phyloP scores from a whole-genome alignment of 1,140 invertebrate genomes.

The Callitettix versicolor region DNA sequence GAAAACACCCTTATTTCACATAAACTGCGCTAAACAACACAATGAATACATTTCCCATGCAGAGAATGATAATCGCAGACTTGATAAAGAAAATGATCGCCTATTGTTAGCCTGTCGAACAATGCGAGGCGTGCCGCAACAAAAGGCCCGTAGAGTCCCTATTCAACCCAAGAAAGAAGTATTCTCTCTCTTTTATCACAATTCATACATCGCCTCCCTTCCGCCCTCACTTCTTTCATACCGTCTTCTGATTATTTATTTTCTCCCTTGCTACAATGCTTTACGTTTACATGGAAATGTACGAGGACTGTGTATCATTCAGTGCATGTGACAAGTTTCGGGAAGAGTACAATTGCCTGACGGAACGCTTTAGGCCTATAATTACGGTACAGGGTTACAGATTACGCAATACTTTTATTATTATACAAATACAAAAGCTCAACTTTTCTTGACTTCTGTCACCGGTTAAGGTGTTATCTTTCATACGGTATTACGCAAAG shows the following conservation, averaged over 20 bases:
- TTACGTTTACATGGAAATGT: background rate
- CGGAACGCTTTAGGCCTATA: too few species aligned
- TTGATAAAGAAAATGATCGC: constrained; percentile 17
- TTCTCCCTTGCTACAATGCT: constrained; percentile 1
- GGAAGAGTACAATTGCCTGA: too few species aligned
- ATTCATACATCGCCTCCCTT: constrained; percentile 14
- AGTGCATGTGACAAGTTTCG: too few species aligned
- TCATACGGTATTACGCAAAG: too few species aligned
- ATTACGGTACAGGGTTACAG: too few species aligned
- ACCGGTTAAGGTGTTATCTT: too few species aligned
- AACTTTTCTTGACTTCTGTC: too few species aligned
- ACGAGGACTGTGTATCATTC: too few species aligned
- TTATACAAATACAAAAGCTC: too few species aligned
- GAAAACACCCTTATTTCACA: too few species aligned
- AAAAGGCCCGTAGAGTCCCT: constrained; percentile 6
- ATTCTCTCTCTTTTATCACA: constrained; percentile 14
- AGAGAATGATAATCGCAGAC: constrained; percentile 13
- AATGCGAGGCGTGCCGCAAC: constrained; percentile 13
- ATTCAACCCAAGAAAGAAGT: constrained; percentile 15
- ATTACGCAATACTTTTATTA: too few species aligned
- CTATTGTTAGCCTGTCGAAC: constrained; percentile 6
- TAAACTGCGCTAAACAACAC: too few species aligned
- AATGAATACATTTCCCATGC: background rate
- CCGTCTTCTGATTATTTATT: constrained; percentile 13
- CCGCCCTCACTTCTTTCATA: background rate